phyloP scores from a whole-genome alignment of 2,797 vertebrate genomes.

The Limnodromus scolopaceus region DNA sequence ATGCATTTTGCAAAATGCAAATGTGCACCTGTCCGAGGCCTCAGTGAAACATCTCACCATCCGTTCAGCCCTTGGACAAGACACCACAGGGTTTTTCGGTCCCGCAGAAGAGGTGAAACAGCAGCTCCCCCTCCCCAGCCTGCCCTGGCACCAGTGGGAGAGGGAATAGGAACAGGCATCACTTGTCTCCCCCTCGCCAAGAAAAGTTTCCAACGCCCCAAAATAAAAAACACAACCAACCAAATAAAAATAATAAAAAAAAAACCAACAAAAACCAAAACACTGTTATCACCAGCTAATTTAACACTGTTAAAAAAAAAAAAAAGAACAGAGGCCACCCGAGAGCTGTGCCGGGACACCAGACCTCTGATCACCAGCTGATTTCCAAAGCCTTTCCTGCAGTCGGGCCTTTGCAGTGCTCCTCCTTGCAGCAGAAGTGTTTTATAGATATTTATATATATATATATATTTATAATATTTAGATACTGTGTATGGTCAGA shows the following conservation, averaged over 20 bases:
- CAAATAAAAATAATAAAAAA: background rate
- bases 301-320: slow-evolving; percentile 73
- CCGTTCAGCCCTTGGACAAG: background rate
- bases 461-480: slow-evolving; percentile 67
- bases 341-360: background rate
- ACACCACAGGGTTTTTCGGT: background rate
- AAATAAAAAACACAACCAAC: background rate
- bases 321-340: background rate
- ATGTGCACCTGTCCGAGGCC: background rate
- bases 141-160: background rate
- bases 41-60: background rate
- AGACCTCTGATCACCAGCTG: background rate
- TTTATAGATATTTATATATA: slow-evolving; percentile 52
- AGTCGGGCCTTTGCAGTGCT: background rate
- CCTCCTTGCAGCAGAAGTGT: slow-evolving; percentile 54
- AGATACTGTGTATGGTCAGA: slow-evolving; percentile 53
- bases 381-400: background rate
- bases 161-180: background rate
- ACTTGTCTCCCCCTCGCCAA: accelerated
- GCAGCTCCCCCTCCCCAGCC: background rate
- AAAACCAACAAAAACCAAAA: background rate
- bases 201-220: background rate
- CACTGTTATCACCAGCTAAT: slow-evolving; percentile 55
- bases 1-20: background rate
- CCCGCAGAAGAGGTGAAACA: background rate